Evolutionary conservation across 2,113 vertebrate genomes (phyloP).

Genomic region (Mola mola): DNA sequence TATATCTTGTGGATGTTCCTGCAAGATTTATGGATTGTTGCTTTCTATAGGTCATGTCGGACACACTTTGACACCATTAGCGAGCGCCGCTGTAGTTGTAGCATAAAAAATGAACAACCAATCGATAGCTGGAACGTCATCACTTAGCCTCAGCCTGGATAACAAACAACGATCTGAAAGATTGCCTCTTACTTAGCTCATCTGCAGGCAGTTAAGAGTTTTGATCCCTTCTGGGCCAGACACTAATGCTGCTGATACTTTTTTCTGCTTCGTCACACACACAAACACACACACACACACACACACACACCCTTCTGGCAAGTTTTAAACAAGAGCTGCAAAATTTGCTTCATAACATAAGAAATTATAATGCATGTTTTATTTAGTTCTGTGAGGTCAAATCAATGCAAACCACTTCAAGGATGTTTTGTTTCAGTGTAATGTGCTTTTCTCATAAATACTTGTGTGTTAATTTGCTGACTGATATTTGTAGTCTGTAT

Average conservation of each 20-base stretch:
- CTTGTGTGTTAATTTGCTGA: too few relatives aligned
- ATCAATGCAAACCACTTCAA: neutral
- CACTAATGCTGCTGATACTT: neutral
- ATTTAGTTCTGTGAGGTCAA: too few relatives aligned
- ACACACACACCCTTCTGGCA: too few relatives aligned
- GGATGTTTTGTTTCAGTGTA: neutral
- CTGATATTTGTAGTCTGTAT: too few relatives aligned
- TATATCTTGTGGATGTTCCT: slow-evolving; percentile 7
- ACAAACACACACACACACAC: too few relatives aligned
- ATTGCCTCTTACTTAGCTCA: slow-evolving; percentile 47
- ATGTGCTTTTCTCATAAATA: too few relatives aligned
- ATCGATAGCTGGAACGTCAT: slow-evolving; percentile 30
- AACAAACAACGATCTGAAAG: slow-evolving; percentile 40
- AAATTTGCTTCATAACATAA: too few relatives aligned
- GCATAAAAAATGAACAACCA: slow-evolving; percentile 35
- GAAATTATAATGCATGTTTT: too few relatives aligned
- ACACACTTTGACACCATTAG: slow-evolving; percentile 20
- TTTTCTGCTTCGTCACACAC: neutral
- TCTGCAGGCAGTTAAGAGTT: slow-evolving; percentile 35
- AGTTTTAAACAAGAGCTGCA: too few relatives aligned
- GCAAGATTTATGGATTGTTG: slow-evolving; percentile 17
- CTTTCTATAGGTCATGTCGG: neutral
- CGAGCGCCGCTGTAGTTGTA: slow-evolving; percentile 18
- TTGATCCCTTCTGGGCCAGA: slow-evolving; percentile 39
- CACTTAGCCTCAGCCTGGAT: slow-evolving; percentile 36